These are phyloP conservation scores for Xyrichtys novacula DNA, from an alignment of 2,797 vertebrate species.

Conservation along the genomic window DNA sequence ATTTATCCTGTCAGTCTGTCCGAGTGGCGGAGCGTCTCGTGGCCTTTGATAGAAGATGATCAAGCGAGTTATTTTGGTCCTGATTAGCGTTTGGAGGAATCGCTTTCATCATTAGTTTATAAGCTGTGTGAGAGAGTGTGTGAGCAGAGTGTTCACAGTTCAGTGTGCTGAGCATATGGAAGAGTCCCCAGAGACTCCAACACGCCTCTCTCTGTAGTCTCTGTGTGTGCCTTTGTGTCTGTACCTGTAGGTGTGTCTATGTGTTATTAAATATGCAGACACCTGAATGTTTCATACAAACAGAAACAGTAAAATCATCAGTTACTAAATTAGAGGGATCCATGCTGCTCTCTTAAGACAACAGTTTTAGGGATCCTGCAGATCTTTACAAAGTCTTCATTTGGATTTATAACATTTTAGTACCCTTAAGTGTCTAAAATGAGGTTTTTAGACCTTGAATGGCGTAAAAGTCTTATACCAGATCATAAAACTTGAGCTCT, in stretches of 20 bases:
- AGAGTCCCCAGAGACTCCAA: constrained; percentile 51
- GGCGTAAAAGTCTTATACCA: too few relatives aligned
- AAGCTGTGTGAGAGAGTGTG: constrained; percentile 37
- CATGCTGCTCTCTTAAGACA: too few relatives aligned
- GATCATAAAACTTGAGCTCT: too few relatives aligned
- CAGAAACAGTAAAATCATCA: too few relatives aligned
- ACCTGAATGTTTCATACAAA: not conserved
- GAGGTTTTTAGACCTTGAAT: too few relatives aligned
- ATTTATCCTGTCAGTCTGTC: constrained; percentile 60
- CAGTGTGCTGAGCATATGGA: constrained; percentile 53
- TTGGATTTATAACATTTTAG: too few relatives aligned
- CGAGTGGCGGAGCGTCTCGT: constrained; percentile 44
- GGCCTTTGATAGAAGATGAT: constrained; percentile 67
- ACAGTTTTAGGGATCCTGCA: too few relatives aligned
- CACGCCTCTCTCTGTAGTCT: not conserved
- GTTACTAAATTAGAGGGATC: too few relatives aligned
- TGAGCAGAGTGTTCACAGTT: constrained; percentile 47
- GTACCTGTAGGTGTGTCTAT: constrained; percentile 9
- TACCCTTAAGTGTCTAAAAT: too few relatives aligned
- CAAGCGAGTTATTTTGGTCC: constrained; percentile 73
- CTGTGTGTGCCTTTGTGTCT: constrained; percentile 26
- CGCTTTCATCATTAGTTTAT: constrained; percentile 65
- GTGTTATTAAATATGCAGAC: not conserved
- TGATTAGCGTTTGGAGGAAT: constrained; percentile 61
- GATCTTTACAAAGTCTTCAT: too few relatives aligned